Conservation (phyloP, 1,140 invertebrate species). For the Maconellicoccus hirsutus region DNA sequence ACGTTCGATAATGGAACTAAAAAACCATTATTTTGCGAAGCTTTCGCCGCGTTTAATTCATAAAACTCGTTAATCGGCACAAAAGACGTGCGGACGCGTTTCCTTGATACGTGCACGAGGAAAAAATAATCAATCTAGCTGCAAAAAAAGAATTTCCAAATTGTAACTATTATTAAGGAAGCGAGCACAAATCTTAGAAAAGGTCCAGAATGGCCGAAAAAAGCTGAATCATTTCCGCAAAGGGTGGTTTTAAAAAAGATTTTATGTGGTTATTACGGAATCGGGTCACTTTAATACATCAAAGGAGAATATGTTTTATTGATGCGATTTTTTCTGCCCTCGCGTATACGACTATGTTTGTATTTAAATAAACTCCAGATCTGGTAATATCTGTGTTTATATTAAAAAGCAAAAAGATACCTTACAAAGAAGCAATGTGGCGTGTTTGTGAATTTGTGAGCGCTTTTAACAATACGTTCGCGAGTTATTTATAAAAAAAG, state of each 20-base stretch:
- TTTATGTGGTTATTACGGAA: neutral
- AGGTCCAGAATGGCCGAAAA: too few relatives aligned
- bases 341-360: neutral
- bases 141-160: neutral
- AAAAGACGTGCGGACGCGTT: neutral
- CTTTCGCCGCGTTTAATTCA: too few relatives aligned
- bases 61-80: too few relatives aligned
- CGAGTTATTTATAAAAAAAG: too few relatives aligned
- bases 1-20: too few relatives aligned
- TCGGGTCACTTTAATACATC: conserved; percentile 1
- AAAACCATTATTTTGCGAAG: too few relatives aligned
- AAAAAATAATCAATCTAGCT: neutral
- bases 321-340: neutral
- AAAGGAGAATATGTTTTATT: neutral
- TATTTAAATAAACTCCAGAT: neutral
- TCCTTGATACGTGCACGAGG: neutral
- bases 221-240: neutral
- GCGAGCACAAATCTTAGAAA: neutral
- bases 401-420: too few relatives aligned
- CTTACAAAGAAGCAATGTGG: too few relatives aligned
- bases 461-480: too few relatives aligned
- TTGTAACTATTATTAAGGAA: neutral
- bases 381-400: too few relatives aligned
- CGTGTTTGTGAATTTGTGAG: too few relatives aligned
- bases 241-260: conserved; percentile 2